Base-by-base conservation (phyloP, 2,888 invertebrate species). In the Campopleginae sp. region DNA sequence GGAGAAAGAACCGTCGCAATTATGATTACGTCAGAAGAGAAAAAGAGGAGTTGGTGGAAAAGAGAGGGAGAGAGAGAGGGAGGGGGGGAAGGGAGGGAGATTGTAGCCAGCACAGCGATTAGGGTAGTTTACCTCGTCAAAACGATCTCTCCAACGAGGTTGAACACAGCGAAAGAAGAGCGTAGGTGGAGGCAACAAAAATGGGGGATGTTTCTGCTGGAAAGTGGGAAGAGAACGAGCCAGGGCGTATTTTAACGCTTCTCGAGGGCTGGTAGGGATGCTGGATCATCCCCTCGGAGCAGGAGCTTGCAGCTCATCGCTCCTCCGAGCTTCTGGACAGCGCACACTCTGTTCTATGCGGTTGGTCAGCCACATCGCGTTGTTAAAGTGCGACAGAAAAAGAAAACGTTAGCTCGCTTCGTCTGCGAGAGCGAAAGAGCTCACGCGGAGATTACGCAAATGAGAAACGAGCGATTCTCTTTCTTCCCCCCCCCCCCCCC, bases 361-460 rank as follows among this genome's bases (percentile, higher is more conserved):
- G 44, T 80, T 61, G 80, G 71, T 80, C 82, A 58, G 61, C 82
- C 48, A 58, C 81, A 82, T 51, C 70, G 38, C 12, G 48, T 42
- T 74, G 77, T 33, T 65, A 80, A 58, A 51, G 83, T 74, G 87
- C 82, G 80, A 84, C 84, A 66, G 80, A 76, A 81, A 80, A 82
- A 54, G 84, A 81, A 66, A 74, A 82, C 76, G 42, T 6, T 54
- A 42, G 66, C 58, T 42, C 42, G 44, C 51, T 70, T 27, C n/a
- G n/a, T 38, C 7, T 46, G 71, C 71, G 75, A 46, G 79, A 72
- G 58, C 4, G 72, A 84, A 79, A 72, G 86, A 86, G 86, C 84
- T 86, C 86, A 86, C 87, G 88, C 7, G 8, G 92, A 93, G 93
- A 93, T 93, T 93, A 93, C 91, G 90, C 92, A 93, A 93, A 93